Evolutionary conservation across 1,140 invertebrate genomes (phyloP), one percentile per base, ranked within the genome.

Genomic region (Sogatella furcifera): DNA sequence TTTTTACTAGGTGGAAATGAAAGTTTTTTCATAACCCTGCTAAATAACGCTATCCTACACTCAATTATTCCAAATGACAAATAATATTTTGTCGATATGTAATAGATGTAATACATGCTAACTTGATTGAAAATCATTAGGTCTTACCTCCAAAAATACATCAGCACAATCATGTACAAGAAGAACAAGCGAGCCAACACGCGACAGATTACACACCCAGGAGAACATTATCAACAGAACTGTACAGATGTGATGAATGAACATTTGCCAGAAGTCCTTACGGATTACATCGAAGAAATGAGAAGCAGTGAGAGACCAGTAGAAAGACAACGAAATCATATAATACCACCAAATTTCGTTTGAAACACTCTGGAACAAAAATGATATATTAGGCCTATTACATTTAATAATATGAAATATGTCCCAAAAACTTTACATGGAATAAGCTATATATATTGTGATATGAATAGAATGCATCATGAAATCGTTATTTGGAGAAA

Each of bases 191-290:
- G 90, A 89, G 4, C 96, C 96, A 53, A 98, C 87, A 38, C 95
- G 81, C 61, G 90, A 86, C 64, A 98, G 80, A 77, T 98, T 98
- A 71, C 90, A 90, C 2, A 94, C 82, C 92, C 94, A 98, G 24
- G 92, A 96, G 69, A 98, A 87, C 49, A 80, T 85, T 76, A 98
- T 83, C 41, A 99, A 79, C 34, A 84, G 69, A 65, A 98, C 88
- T 3, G 95, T 97, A 5, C 91, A 89, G 69, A 95, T 83, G 71
- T 99, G 95, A 76, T 98, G 96, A 52, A 96, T 80, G 71, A 97
- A 95, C 95, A 98, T 98, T 80, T 98, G 92, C 87, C 90, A 92
- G 74, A 98, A 98, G 77, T 98, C 96, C 78, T 95, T 93, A 54
- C 89, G 81, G 67, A 88, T 90, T 42, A 93, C 85, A 74, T 98